Evolutionary conservation across 2,888 invertebrate genomes (phyloP), one percentile per base, ranked within the genome.

Genomic region (Ceramica pisi): DNA sequence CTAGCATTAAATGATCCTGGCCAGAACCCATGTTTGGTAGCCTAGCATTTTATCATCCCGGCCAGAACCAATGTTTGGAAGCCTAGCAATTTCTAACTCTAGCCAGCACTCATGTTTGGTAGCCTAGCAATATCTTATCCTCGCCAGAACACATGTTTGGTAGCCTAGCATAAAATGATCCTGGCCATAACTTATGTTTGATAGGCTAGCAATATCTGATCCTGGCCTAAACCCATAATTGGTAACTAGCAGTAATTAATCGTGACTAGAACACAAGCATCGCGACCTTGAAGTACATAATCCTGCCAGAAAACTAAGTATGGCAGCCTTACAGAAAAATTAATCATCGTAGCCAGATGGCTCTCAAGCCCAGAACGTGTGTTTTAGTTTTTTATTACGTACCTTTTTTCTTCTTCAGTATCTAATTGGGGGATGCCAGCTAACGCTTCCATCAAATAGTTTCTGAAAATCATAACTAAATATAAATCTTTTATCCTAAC

Each of bases 381-480:
- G n/a, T 35, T 44, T 12, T 4, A 53, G 23, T 59, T 12, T 26
- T 4, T 26, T 12, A 38, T 4, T 26, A 60, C 92, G 90, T 80
- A 96, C 97, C 85, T 96, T 90, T 94, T 96, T 80, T 97, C 97
- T 87, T 97, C 97, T 80, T 97, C 97, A 21, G 90, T 94, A 85
- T 97, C 97, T 16, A 98, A 92, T 0, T 97, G 96, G 38, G 98
- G 98, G 81, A 98, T 97, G 8, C 97, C 97, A 75, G 98, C 98
- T 71, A 98, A 92, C 1, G 99, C 98, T 93, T 99, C 99, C 83
- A 97, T 97, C 81, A 98, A 97, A 89, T 98, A 98, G 86, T 97
- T 97, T 86, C 98, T 98, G 90, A 26, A 80, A 80, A 70, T 31
- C 19, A 9, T 6, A 55, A 1, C n/a, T 19, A 35, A 31, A 31